phyloP scores from a whole-genome alignment of 2,888 invertebrate genomes.

The Exephanes ischioxanthus region DNA sequence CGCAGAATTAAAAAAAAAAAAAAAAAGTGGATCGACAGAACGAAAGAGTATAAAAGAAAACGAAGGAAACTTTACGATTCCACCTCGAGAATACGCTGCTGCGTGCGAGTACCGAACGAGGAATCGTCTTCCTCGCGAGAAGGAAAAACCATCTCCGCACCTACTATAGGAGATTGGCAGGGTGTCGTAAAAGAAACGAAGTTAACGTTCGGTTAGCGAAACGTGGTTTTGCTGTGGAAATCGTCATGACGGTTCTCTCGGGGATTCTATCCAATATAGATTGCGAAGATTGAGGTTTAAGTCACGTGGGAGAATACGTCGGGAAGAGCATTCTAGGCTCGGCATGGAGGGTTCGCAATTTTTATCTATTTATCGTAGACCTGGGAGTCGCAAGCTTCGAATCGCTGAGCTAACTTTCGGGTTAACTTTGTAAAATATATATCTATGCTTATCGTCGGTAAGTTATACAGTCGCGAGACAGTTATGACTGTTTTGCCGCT shows the following conservation, averaged over 20 bases:
- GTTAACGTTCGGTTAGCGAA: constrained; percentile 54
- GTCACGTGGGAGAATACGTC: background rate
- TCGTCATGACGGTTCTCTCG: constrained; percentile 13
- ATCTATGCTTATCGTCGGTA: background rate
- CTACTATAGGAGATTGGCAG: constrained; percentile 63
- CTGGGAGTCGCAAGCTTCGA: background rate
- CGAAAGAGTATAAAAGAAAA: constrained; percentile 54
- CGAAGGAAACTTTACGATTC: constrained; percentile 66
- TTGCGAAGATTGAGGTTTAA: constrained; percentile 26
- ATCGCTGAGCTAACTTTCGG: background rate
- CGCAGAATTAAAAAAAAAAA: constrained; percentile 24
- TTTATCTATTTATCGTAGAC: background rate
- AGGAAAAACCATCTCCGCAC: constrained; percentile 42
- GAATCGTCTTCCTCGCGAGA: constrained; percentile 21
- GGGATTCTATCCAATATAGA: constrained; percentile 20
- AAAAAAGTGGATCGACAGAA: constrained; percentile 15
- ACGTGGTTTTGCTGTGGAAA: constrained; percentile 44
- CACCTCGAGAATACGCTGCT: constrained; percentile 58
- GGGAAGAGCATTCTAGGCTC: background rate
- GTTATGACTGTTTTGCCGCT: background rate
- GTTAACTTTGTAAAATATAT: background rate
- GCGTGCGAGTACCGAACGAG: constrained; percentile 59
- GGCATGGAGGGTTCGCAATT: background rate
- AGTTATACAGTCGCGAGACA: background rate
- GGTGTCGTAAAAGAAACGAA: constrained; percentile 62